Evolutionary conservation across 1,140 invertebrate species (phyloP).

Genomic region (Aphis gossypii): DNA sequence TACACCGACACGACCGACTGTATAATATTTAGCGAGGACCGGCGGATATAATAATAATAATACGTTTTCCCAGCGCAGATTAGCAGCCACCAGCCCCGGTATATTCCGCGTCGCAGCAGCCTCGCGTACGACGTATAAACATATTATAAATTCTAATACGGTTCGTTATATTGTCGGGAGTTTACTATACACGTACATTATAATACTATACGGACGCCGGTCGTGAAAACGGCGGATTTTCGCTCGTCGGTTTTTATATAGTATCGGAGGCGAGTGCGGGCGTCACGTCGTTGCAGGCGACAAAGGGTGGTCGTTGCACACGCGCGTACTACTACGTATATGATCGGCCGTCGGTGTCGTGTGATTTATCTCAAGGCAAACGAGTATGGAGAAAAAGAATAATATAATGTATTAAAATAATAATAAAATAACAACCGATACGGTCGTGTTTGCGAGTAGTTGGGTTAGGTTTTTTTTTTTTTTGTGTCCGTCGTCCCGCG

Average conservation of each 20-base stretch:
- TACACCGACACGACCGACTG: not conserved
- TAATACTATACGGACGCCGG: not conserved
- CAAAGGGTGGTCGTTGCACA: not conserved
- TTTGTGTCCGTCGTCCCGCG: not conserved
- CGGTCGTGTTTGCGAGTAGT: constrained; percentile 26
- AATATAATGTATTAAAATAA: not conserved
- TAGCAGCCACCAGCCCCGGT: not conserved
- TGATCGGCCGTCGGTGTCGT: constrained; percentile 30
- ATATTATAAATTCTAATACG: not conserved
- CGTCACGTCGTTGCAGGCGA: not conserved
- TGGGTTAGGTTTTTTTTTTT: constrained; percentile 32
- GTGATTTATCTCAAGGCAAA: constrained; percentile 55
- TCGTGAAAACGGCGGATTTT: constrained; percentile 19
- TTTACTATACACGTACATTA: no score
- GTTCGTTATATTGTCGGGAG: not conserved
- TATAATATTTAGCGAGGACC: not conserved
- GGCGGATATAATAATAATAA: not conserved
- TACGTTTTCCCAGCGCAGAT: not conserved
- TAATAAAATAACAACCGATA: constrained; percentile 21
- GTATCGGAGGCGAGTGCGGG: not conserved
- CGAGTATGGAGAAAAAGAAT: constrained; percentile 9
- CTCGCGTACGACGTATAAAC: not conserved
- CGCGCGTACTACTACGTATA: not conserved
- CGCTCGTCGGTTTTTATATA: not conserved
- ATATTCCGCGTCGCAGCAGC: not conserved